These are phyloP conservation scores for Enteromius unitaeniatus DNA, from an alignment of 2,797 vertebrate species.

Conservation along the genomic window DNA sequence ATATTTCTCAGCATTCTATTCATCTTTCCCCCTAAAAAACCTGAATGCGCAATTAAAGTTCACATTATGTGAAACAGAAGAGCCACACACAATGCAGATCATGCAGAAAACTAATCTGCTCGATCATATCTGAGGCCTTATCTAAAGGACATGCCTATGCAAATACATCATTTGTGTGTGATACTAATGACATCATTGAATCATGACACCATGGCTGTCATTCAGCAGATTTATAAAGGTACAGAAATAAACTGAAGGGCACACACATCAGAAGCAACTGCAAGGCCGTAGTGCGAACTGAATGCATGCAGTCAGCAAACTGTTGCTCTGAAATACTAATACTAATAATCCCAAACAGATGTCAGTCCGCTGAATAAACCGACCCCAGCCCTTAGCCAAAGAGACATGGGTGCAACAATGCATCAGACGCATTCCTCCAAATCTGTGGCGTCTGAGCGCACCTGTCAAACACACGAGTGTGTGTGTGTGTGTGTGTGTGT, in stretches of 20 bases:
- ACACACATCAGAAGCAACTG: not conserved
- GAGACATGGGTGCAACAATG: slow-evolving; percentile 6
- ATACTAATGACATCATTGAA: not conserved
- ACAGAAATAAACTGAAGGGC: not conserved
- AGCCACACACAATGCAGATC: not conserved
- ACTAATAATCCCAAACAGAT: not conserved
- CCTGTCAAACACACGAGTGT: slow-evolving; percentile 57
- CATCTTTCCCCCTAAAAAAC: not conserved
- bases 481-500: not conserved
- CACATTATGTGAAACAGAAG: not conserved
- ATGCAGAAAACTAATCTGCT: not conserved
- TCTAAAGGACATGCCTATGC: not conserved
- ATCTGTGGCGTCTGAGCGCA: slow-evolving; percentile 54
- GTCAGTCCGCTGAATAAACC: not conserved
- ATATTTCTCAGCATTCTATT: not conserved
- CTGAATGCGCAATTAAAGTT: not conserved
- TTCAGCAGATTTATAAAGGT: not conserved
- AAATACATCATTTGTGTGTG: not conserved
- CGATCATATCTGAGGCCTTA: not conserved
- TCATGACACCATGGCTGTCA: slow-evolving; percentile 10
- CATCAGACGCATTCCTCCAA: slow-evolving; percentile 42
- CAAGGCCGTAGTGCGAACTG: not conserved
- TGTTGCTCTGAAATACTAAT: slow-evolving; percentile 37
- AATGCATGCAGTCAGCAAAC: slow-evolving; percentile 22
- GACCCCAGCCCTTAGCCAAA: not conserved